These are phyloP conservation scores for Acanthaster planci DNA, from an alignment of 35 echinoderm and acorn worm species.

Conservation along the genomic window DNA sequence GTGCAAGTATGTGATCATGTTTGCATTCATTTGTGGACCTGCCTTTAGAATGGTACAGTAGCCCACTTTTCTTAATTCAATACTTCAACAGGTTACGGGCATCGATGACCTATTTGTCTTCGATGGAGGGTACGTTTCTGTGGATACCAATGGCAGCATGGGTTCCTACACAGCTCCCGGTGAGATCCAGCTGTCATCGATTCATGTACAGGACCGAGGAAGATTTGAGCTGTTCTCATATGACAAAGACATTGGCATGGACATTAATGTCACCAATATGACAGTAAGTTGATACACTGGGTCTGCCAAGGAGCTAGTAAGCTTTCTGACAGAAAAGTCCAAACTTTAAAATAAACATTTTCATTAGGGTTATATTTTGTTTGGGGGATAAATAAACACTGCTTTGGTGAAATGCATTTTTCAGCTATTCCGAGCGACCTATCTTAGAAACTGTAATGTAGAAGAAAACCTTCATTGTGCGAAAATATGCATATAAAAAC, in stretches of 20 bases:
- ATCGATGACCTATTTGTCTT: constrained; percentile 85
- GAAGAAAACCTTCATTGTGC: too few relatives aligned
- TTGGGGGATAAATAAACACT: too few relatives aligned
- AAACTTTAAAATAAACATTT: too few relatives aligned
- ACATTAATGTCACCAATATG: constrained; percentile 53
- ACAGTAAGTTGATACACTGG: constrained; percentile 56
- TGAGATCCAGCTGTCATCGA: constrained; percentile 53
- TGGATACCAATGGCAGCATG: constrained; percentile 85
- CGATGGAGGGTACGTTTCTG: constrained; percentile 71
- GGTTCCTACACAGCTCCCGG: constrained; percentile 41
- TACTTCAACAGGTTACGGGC: constrained; percentile 62
- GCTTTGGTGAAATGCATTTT: background rate
- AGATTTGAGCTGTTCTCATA: constrained; percentile 70
- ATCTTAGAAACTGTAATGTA: too few relatives aligned
- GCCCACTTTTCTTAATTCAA: too few relatives aligned
- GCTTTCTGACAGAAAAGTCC: too few relatives aligned
- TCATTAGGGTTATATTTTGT: too few relatives aligned
- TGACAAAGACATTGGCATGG: constrained; percentile 61
- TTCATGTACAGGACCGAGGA: constrained; percentile 85
- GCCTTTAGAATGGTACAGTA: too few relatives aligned
- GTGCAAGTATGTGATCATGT: too few relatives aligned
- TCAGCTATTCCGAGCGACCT: background rate
- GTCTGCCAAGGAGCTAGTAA: too few relatives aligned
- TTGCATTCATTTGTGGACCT: too few relatives aligned
- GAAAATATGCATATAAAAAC: too few relatives aligned